Evolutionary conservation across 2,888 invertebrate genomes (phyloP), one percentile per base, ranked within the genome.

Genomic region (Diadegma fenestrale): DNA sequence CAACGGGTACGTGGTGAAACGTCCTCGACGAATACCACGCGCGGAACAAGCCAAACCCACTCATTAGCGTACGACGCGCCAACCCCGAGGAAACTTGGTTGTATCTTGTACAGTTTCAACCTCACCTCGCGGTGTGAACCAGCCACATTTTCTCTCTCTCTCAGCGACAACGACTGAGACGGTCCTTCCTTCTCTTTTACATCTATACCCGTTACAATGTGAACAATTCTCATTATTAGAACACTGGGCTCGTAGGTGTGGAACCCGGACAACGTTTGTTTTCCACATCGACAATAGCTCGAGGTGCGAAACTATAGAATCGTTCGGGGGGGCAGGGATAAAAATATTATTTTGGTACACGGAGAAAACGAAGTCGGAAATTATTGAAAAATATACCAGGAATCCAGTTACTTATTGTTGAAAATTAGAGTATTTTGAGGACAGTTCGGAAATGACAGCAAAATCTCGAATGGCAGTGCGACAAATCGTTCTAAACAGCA

Each of bases 51-150:
- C 79, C 61, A 87, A 82, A 87, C 84, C 85, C 82, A 83, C 82
- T 88, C 89, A 90, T 90, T 89, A 88, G 86, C 85, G 78, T 79
- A 84, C 82, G 64, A 64, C 77, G 63, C 69, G 73, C 64, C 58
- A 37, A 37, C 58, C 72, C 75, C 82, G 63, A 85, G 77, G 68
- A 82, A 87, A 82, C 84, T 88, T 87, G 83, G 80, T 72, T 26
- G 63, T 82, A 86, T 80, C 79, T 71, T 77, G 48, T 64, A 76
- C 76, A 76, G 80, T 80, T 77, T 58, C 80, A 63, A 61, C 77
- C 66, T 64, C 43, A 45, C 61, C 37, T 48, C 61, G 6, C 22
- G n/a, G 79, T 77, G 77, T 22, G 72, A 81, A 84, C 45, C 72
- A 80, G 68, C 80, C 77, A 61, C 63, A 43, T 76, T 22, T 66